Base-by-base conservation (phyloP, 2,797 vertebrate genomes). In the Linurgus olivaceus region DNA sequence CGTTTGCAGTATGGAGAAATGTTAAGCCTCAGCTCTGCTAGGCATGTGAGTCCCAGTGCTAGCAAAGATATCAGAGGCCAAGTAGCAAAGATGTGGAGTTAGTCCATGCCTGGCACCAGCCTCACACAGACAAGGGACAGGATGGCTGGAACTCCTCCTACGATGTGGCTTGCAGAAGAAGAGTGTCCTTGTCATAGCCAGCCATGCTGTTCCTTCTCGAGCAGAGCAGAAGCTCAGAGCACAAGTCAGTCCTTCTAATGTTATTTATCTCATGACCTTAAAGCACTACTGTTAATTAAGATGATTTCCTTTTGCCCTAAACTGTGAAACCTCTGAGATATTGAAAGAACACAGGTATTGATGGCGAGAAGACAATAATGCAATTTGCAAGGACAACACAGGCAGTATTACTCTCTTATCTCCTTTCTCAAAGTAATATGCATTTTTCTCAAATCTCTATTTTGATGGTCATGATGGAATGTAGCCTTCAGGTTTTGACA, bases 11-110 rank as follows among this genome's bases (percentile, higher is more conserved):
- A 20, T 0, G 3, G 48, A 80, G 57, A 67, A 62, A 82, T 8
- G 14, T 12, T 5, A 62, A 88, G 15, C 2, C 18, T 59, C 0
- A 1, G 6, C 37, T 86, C 40, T 77, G 29, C 10, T 33, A 25
- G 31, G 14, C 5, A 7, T 3, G 11, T 3, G 15, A 28, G 19
- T 75, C n/a, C 33, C 29, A 28, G 35, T 0, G 3, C 13, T 3
- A 83, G 26, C 14, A 84, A 77, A 73, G n/a, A 11, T 20, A 76
- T 16, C 26, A 67, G 47, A 76, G 31, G 16, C 19, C 67, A 65
- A 7, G 11, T n/a, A 81, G 16, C 6, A 71, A 61, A 82, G 40
- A 8, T 6, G 2, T 47, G 21, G 28, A 50, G 12, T 31, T 42
- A 55, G 23, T 37, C 83, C 31, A 19, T 84, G 26, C 13, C 57